Conservation (phyloP, 2,888 invertebrate species). For the Pammene aurita region DNA sequence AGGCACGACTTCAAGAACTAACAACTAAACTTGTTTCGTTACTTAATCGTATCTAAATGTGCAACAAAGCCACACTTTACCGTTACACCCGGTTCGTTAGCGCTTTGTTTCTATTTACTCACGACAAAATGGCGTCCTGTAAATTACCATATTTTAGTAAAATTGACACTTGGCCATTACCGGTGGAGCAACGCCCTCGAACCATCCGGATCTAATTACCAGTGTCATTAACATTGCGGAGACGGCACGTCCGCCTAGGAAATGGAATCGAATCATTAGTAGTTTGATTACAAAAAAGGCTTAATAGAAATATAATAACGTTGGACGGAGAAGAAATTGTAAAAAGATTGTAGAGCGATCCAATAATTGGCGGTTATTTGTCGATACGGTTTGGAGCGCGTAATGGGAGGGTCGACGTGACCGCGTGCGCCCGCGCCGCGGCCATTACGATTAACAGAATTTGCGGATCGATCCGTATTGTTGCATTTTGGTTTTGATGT, state of each 20-base stretch:
- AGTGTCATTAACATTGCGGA: slow-evolving; percentile 80
- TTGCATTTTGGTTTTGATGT: slow-evolving; percentile 28
- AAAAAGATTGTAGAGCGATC: slow-evolving; percentile 83
- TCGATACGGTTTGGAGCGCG: slow-evolving; percentile 82
- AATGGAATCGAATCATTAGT: slow-evolving; percentile 84
- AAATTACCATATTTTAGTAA: slow-evolving; percentile 80
- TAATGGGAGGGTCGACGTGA: slow-evolving; percentile 82
- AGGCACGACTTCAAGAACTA: no score
- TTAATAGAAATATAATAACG: slow-evolving; percentile 84
- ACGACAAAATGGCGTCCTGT: slow-evolving; percentile 63
- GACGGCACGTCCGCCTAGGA: slow-evolving; percentile 83
- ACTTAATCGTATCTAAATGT: slow-evolving; percentile 8
- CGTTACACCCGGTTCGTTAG: slow-evolving; percentile 46
- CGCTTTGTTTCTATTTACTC: slow-evolving; percentile 49
- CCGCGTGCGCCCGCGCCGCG: slow-evolving; percentile 57
- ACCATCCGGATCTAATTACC: slow-evolving; percentile 83
- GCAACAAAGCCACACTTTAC: not conserved
- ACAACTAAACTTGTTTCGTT: not conserved
- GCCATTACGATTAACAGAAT: slow-evolving; percentile 67
- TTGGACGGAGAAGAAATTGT: slow-evolving; percentile 81
- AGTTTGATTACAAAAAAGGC: slow-evolving; percentile 84
- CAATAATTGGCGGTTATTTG: slow-evolving; percentile 83
- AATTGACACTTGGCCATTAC: slow-evolving; percentile 79
- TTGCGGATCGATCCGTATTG: slow-evolving; percentile 57
- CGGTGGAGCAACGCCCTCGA: slow-evolving; percentile 76